Conservation (phyloP, 2,113 vertebrate species). For the Alethe castanea region DNA sequence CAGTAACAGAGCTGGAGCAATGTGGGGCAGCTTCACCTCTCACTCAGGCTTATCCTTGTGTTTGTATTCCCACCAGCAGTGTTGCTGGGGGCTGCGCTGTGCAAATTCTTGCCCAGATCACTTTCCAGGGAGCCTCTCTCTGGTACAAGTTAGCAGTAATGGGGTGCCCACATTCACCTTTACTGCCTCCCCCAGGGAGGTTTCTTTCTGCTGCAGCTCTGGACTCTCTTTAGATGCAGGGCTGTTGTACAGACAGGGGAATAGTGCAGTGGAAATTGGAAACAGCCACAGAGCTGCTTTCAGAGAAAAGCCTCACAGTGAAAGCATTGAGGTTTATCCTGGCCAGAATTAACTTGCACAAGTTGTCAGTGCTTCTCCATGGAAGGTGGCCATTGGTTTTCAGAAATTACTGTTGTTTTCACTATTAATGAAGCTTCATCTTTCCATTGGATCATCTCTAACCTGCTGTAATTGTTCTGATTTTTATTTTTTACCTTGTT, state of each 20-base stretch:
- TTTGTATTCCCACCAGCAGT: background rate
- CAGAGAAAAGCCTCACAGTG: constrained; percentile 42
- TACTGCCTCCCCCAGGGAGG: background rate
- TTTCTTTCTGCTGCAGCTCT: background rate
- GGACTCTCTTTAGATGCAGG: background rate
- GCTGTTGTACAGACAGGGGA: background rate
- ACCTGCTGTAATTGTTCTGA: constrained; percentile 74
- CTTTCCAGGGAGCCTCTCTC: background rate
- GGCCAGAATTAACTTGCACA: constrained; percentile 12
- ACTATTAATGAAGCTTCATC: constrained; percentile 40
- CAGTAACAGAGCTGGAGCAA: background rate
- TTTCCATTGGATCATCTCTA: constrained; percentile 60
- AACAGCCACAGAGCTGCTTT: constrained; percentile 55
- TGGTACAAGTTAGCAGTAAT: background rate
- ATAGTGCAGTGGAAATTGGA: constrained; percentile 39
- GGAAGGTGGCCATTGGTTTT: constrained; percentile 12
- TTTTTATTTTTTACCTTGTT: constrained; percentile 78
- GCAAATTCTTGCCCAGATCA: background rate
- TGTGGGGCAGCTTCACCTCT: background rate
- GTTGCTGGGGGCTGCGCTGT: background rate
- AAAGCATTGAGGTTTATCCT: background rate
- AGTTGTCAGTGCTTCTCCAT: background rate
- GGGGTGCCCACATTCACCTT: background rate
- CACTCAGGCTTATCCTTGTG: background rate
- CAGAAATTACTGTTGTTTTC: constrained; percentile 56